phyloP scores from a whole-genome alignment of 2,797 vertebrate genomes.

The Pitangus sulphuratus region DNA sequence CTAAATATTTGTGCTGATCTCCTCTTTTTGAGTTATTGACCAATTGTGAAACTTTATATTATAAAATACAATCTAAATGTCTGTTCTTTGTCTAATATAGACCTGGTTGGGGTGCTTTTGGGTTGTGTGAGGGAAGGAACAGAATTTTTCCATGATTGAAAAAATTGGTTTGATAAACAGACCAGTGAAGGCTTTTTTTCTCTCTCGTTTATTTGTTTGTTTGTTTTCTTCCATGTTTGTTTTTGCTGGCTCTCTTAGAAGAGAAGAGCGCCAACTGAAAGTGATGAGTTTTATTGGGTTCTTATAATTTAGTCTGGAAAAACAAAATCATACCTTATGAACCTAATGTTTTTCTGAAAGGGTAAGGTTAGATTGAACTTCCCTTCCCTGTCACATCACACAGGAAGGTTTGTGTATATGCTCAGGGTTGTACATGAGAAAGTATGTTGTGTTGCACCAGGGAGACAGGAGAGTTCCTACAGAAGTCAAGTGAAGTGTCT shows the following conservation, averaged over 20 bases:
- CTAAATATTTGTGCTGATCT: neutral
- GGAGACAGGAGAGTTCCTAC: neutral
- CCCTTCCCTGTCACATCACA: neutral
- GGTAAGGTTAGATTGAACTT: neutral
- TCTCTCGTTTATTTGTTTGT: neutral
- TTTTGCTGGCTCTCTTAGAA: neutral
- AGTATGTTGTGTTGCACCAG: rapidly evolving
- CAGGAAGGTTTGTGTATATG: neutral
- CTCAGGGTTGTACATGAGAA: neutral
- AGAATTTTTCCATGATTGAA: neutral
- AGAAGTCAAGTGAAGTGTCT: neutral
- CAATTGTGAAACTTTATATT: neutral
- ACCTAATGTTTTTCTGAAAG: neutral
- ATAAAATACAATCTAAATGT: neutral
- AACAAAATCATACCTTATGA: neutral
- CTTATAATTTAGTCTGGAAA: neutral
- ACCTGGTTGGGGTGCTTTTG: neutral
- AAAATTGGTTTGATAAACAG: neutral
- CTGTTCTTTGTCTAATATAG: neutral
- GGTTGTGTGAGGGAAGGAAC: neutral
- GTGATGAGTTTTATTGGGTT: neutral
- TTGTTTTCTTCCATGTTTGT: neutral
- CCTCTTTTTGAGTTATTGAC: neutral
- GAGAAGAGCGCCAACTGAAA: neutral
- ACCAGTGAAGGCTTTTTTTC: neutral